Conservation (phyloP, 2,113 vertebrate species). For the Noturus placidus region DNA sequence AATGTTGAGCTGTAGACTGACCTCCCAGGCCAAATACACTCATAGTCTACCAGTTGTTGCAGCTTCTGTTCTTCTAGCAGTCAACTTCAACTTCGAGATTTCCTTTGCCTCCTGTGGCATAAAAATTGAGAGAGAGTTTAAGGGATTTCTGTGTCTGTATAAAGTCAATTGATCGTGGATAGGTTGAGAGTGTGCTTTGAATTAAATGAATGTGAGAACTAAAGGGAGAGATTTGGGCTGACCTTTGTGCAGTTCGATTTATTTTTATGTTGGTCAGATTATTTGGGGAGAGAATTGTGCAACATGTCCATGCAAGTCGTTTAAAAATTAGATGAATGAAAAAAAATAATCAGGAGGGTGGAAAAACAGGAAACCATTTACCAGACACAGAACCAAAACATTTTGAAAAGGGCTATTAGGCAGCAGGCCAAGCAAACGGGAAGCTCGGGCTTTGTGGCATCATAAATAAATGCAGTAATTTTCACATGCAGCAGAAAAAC, state of each 20-base stretch:
- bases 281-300: background rate
- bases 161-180: background rate
- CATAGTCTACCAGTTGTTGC: background rate
- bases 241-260: background rate
- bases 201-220: background rate
- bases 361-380: background rate
- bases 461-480: slow-evolving; percentile 45
- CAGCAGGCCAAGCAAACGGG: background rate
- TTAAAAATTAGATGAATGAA: background rate
- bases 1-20: background rate
- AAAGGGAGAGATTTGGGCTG: background rate
- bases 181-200: background rate
- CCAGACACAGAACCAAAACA: background rate
- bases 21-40: background rate
- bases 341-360: background rate
- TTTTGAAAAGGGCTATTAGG: slow-evolving; percentile 9
- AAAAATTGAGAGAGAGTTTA: background rate
- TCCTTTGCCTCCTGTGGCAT: background rate
- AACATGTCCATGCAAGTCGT: background rate
- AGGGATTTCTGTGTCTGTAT: background rate
- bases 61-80: background rate
- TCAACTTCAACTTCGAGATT: background rate
- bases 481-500: slow-evolving; percentile 41
- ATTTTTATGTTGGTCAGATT: background rate
- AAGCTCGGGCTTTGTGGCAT: slow-evolving; percentile 2